Evolutionary conservation across 2,113 vertebrate species (phyloP).

Genomic region (Sebastes fasciatus): DNA sequence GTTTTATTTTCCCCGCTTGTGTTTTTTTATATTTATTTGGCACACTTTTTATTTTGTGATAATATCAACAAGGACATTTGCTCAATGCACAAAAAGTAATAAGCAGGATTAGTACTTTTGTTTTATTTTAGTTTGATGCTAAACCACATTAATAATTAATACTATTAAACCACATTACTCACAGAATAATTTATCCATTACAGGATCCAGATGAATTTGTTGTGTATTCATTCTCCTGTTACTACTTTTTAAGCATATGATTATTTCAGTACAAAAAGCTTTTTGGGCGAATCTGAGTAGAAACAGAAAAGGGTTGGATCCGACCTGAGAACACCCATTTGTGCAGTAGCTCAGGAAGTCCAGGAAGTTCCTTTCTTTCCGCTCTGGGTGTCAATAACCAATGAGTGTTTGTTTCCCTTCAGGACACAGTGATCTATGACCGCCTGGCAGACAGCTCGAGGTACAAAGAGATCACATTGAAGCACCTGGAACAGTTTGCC

Average conservation of each 20-base stretch:
- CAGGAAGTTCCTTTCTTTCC: conserved; percentile 23
- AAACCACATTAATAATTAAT: background rate
- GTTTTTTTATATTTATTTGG: background rate
- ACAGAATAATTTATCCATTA: background rate
- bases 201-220: background rate
- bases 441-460: conserved; percentile 95
- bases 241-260: background rate
- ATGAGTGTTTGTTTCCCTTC: conserved; percentile 68
- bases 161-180: background rate
- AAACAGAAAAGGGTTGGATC: background rate
- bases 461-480: conserved; percentile 98
- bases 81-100: background rate
- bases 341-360: background rate
- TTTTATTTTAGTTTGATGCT: background rate
- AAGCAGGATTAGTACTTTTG: no score
- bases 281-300: background rate
- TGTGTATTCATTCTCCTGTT: background rate
- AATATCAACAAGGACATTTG: background rate
- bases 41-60: background rate
- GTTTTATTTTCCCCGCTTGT: background rate
- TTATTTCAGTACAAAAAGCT: background rate
- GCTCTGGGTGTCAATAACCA: conserved; percentile 48
- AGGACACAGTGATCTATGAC: conserved; percentile 99
- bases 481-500: conserved; percentile 98
- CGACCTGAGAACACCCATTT: background rate